Conservation (phyloP, 2,888 invertebrate genomes). For the Ochropacha duplaris region DNA sequence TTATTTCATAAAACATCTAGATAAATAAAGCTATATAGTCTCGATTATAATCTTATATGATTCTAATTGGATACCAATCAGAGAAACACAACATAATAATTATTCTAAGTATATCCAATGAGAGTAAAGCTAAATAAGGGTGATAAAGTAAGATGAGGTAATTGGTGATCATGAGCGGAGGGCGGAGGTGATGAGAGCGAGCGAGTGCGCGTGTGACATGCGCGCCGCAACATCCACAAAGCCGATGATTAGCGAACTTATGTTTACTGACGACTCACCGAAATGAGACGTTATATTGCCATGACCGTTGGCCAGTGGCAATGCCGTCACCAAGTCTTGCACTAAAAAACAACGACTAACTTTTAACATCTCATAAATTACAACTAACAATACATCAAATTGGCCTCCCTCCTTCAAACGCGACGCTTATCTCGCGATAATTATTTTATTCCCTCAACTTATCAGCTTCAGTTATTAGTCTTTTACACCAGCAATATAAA, state of each 20-base stretch:
- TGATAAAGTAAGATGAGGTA: conserved; percentile 11
- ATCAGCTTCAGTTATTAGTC: conserved; percentile 39
- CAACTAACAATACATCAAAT: conserved; percentile 34
- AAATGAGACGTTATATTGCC: conserved; percentile 81
- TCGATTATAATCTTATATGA: conserved; percentile 2
- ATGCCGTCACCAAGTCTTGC: conserved; percentile 83
- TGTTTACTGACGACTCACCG: conserved; percentile 80
- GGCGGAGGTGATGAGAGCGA: conserved; percentile 54
- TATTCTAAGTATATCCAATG: conserved; percentile 2
- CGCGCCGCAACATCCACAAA: conserved; percentile 79
- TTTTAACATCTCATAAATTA: conserved; percentile 76
- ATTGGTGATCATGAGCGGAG: conserved; percentile 11
- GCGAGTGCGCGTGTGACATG: conserved; percentile 67
- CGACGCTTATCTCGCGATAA: conserved; percentile 49
- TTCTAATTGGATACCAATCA: not conserved
- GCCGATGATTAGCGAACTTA: conserved; percentile 72
- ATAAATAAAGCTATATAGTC: not conserved
- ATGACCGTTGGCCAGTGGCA: conserved; percentile 83
- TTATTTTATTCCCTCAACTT: conserved; percentile 29
- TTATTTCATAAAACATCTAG: not conserved
- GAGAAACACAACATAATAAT: not conserved
- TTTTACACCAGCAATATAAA: conserved; percentile 34
- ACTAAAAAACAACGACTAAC: conserved; percentile 82
- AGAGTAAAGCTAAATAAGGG: conserved; percentile 9
- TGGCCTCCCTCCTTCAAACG: conserved; percentile 19